Conservation (phyloP, 1,140 invertebrate genomes). For the Drosophila lacertosa region DNA sequence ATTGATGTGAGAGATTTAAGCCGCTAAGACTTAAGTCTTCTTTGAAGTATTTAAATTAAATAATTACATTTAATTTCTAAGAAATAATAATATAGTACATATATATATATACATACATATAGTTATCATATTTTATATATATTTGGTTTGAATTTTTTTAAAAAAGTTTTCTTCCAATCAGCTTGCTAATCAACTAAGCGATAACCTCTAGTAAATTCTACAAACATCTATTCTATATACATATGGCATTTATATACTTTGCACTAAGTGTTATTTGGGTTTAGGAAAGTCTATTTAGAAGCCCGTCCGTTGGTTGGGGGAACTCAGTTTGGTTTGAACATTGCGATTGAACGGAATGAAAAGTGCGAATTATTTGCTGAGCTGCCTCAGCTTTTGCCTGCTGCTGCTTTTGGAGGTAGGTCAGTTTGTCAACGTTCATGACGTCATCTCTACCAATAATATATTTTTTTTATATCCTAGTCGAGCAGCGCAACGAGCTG, state of each 20-base stretch:
- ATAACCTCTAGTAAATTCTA: constrained; percentile 25
- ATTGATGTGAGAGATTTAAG: too few relatives aligned
- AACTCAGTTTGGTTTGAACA: constrained; percentile 47
- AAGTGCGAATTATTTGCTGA: constrained; percentile 23
- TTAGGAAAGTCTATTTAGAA: constrained; percentile 13
- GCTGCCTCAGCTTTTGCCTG: constrained; percentile 40
- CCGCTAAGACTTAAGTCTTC: background rate
- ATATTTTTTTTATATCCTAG: constrained; percentile 12
- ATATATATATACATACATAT: background rate
- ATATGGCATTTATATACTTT: too few relatives aligned
- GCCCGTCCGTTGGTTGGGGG: too few relatives aligned
- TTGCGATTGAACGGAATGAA: constrained; percentile 33
- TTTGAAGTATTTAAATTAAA: too few relatives aligned
- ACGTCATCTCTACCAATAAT: background rate
- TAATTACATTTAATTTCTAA: background rate
- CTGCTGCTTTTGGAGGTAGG: constrained; percentile 53
- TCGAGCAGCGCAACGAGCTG: constrained; percentile 3
- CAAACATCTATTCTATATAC: background rate
- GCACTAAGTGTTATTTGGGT: too few relatives aligned
- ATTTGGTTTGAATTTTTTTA: too few relatives aligned
- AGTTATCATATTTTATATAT: background rate
- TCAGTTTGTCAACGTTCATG: constrained; percentile 7
- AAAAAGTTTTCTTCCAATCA: background rate
- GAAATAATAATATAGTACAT: background rate
- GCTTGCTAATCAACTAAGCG: too few relatives aligned